phyloP scores from a whole-genome alignment of 2,797 vertebrate genomes.

The Kryptopterus vitreolus region DNA sequence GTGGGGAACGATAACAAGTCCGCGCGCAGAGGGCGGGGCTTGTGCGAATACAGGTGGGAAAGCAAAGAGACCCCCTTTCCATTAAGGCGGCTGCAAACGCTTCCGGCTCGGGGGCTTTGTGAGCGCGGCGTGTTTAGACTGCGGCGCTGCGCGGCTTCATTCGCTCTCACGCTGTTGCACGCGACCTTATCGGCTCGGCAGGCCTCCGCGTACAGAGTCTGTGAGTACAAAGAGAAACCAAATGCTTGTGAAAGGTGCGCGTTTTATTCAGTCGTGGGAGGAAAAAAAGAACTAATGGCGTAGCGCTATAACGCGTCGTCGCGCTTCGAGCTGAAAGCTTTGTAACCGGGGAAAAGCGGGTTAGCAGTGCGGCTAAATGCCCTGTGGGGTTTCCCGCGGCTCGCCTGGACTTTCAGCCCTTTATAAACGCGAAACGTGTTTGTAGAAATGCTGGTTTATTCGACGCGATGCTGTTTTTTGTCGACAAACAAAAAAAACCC shows the following conservation, averaged over 20 bases:
- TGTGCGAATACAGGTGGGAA: constrained; percentile 15
- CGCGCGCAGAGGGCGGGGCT: background rate
- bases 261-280: background rate
- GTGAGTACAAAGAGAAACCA: constrained; percentile 29
- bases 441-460: background rate
- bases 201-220: constrained; percentile 46
- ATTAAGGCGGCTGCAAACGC: constrained; percentile 9
- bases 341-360: background rate
- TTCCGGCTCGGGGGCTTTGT: constrained; percentile 19
- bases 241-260: background rate
- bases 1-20: background rate
- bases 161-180: constrained; percentile 28
- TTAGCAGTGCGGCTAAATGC: constrained; percentile 2
- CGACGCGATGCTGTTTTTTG: too few relatives aligned
- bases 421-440: background rate
- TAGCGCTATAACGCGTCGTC: background rate
- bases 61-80: background rate
- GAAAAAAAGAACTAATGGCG: background rate
- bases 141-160: background rate
- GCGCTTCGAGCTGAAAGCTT: constrained; percentile 1
- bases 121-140: constrained; percentile 21
- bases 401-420: background rate
- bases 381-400: background rate
- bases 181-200: constrained; percentile 22
- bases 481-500: too few relatives aligned